Percentiles rank a stretch among this genome's conserved stretches.
phyloP scores from a whole-genome alignment of 2,888 invertebrate genomes.

The Anticlea derivata region DNA sequence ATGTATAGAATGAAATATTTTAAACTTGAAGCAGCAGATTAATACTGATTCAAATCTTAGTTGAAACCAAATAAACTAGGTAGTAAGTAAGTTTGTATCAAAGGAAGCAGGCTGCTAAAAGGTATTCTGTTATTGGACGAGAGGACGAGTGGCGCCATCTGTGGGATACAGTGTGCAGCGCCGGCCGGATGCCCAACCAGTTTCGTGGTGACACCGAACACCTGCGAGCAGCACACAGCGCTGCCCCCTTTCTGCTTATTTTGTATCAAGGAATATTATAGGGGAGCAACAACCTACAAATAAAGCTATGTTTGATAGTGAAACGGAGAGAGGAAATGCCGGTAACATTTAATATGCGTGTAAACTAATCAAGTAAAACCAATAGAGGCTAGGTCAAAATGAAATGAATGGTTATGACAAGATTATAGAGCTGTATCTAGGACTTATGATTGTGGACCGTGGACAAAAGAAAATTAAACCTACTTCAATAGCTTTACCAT shows the following conservation, averaged over 20 bases:
- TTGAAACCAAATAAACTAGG: conserved; percentile 6
- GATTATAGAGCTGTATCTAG: conserved; percentile 2
- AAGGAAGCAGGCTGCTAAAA: conserved; percentile 12
- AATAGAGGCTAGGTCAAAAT: too few species aligned
- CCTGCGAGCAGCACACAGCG: conserved; percentile 57
- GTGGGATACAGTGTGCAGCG: conserved; percentile 54
- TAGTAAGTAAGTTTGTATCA: conserved; percentile 1
- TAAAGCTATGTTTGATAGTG: neutral
- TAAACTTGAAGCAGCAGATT: neutral
- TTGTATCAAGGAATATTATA: conserved; percentile 37
- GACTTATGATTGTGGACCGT: conserved; percentile 1
- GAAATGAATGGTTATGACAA: too few species aligned
- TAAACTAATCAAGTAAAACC: too few species aligned
- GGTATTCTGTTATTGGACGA: conserved; percentile 39
- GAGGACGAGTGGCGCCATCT: conserved; percentile 69
- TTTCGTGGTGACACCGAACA: conserved; percentile 75
- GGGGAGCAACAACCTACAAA: neutral
- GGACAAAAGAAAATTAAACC: conserved; percentile 17
- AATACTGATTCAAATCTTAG: neutral
- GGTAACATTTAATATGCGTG: too few species aligned
- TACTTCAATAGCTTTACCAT: conserved; percentile 16
- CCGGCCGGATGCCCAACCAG: conserved; percentile 80
- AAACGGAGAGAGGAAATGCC: too few species aligned
- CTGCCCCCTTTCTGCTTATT: conserved; percentile 45
- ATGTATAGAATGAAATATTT: too few species aligned